Percentiles rank a stretch among this genome's conserved stretches.
phyloP scores from a whole-genome alignment of 1,140 invertebrate genomes.

The Globodera ellingtonae region DNA sequence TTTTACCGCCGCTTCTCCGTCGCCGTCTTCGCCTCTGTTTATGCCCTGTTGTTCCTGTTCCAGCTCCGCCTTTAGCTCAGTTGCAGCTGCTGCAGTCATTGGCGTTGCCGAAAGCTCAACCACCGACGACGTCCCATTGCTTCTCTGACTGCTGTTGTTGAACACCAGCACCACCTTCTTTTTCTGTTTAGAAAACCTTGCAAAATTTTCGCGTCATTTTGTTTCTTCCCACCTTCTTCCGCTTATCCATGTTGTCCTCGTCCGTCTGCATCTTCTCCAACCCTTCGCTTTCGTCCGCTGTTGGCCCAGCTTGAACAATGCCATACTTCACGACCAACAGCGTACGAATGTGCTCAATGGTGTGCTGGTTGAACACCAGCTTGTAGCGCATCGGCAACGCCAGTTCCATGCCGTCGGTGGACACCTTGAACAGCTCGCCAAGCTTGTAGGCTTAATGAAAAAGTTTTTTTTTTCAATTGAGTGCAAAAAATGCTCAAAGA shows the following conservation, averaged over 20 bases:
- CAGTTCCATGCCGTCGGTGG: conserved; percentile 2
- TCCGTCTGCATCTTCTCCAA: too few relatives aligned
- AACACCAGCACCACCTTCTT: too few relatives aligned
- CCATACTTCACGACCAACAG: conserved; percentile 14
- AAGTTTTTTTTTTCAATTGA: not conserved
- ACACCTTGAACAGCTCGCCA: conserved; percentile 20
- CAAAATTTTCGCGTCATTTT: too few relatives aligned
- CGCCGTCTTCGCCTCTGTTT: too few relatives aligned
- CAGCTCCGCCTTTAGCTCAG: not conserved
- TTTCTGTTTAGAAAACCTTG: too few relatives aligned
- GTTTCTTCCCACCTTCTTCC: too few relatives aligned
- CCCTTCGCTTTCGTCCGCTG: too few relatives aligned
- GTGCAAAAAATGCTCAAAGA: not conserved
- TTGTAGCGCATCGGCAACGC: conserved; percentile 12
- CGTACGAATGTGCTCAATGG: conserved; percentile 13
- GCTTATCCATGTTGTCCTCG: too few relatives aligned
- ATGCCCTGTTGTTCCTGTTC: not conserved
- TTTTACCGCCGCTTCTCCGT: too few relatives aligned
- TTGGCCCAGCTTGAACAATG: not conserved
- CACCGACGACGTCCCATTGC: too few relatives aligned
- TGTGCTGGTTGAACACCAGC: conserved; percentile 19
- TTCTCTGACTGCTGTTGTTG: too few relatives aligned
- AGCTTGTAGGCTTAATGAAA: conserved; percentile 11
- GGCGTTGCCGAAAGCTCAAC: too few relatives aligned
- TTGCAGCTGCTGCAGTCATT: not conserved